Base-by-base conservation (phyloP, 2,113 vertebrate genomes). In the Lycaon pictus region DNA sequence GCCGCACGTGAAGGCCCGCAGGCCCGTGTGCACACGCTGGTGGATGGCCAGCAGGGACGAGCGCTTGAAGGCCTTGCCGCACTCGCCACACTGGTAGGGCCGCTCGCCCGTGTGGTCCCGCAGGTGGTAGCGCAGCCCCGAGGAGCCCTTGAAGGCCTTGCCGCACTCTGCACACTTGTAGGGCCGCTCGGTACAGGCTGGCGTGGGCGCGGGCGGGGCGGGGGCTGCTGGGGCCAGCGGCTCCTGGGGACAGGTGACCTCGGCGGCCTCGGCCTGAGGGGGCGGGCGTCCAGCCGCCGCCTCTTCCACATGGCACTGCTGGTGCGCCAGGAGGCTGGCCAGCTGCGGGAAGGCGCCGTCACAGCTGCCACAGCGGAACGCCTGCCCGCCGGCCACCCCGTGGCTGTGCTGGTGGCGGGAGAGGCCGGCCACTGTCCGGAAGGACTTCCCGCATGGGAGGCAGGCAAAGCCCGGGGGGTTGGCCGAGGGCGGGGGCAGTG, bases 31-130 rank as follows among this genome's bases (percentile, higher is more conserved):
- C 11, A 99, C 99, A 0, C 99, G 98, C 98, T 99, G 99, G 98
- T 99, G 99, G 96, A 99, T 99, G 71, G 99, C 99, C 84, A 99
- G 99, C 71, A 99, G 98, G 0, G 99, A 99, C 0, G 99, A 99
- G 63, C 99, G 99, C 98, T 99, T 99, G 98, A 99, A 99, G 98
- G 99, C 99, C 98, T 99, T 99, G 83, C 99, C 99, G 29, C 99
- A 99, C 98, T 99, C 99, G 0, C 99, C 99, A 84, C 99, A 99
- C 97, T 99, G 99, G 96, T 99, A 99, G n/a, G 99, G 99, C 55
- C 99, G 99, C 97, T 99, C 99, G 0, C 99, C 99, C 0, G 99
- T 99, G 97, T 99, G 99, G 98, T 99, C 99, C 53, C 99, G 99
- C 98, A 99, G 99, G 98, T 99, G 99, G 97, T 99, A 99, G 72